These are phyloP conservation scores for Columba livia DNA, from an alignment of 2,113 vertebrate species.

Conservation along the genomic window DNA sequence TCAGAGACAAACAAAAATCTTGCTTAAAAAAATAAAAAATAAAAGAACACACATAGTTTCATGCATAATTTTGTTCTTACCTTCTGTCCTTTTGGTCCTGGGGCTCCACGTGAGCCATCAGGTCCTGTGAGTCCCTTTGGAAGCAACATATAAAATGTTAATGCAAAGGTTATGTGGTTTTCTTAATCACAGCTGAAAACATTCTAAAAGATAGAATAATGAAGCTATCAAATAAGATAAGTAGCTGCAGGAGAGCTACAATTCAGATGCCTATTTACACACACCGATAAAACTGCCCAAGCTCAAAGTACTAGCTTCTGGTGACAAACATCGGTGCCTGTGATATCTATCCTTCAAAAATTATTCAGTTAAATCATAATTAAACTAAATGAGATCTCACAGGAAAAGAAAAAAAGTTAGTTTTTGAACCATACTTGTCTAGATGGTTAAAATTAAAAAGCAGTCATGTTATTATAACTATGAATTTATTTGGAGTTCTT, in stretches of 20 bases:
- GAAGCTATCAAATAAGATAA: not conserved
- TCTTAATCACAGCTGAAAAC: not conserved
- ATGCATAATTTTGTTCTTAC: constrained; percentile 74
- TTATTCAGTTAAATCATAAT: not conserved
- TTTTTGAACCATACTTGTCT: not conserved
- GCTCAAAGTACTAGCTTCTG: not conserved
- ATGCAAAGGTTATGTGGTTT: not conserved
- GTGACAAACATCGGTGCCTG: not conserved
- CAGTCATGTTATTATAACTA: not conserved
- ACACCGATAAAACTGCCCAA: not conserved
- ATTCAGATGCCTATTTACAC: not conserved
- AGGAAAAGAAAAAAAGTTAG: not conserved
- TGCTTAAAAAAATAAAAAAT: not conserved
- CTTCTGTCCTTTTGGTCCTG: constrained; percentile 90
- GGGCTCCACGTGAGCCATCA: constrained; percentile 84
- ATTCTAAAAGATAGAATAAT: not conserved
- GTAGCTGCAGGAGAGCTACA: not conserved
- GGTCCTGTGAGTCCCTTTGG: constrained; percentile 91
- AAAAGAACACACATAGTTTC: not conserved
- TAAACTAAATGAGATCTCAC: not conserved
- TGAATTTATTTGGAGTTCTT: not conserved
- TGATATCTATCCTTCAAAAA: not conserved
- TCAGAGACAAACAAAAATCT: not conserved
- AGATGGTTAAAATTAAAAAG: not conserved
- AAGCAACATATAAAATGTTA: constrained; percentile 35